Conservation (phyloP, 1,140 invertebrate genomes). For the Laupala kohalensis region DNA sequence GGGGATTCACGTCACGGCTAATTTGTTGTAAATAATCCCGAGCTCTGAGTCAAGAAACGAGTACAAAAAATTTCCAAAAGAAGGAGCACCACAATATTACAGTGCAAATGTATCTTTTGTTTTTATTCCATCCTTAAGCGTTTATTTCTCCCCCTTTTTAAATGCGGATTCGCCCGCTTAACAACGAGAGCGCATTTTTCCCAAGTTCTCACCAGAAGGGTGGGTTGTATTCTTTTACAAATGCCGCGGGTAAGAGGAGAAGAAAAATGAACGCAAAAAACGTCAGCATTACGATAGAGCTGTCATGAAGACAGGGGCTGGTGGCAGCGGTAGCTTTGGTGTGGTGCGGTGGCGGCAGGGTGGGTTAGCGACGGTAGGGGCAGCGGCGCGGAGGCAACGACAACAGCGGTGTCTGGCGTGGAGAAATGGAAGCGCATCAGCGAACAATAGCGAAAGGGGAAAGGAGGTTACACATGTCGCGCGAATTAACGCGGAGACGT, state of each 20-base stretch:
- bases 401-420: not conserved
- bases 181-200: too few species aligned
- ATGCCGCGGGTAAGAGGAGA: constrained; percentile 1
- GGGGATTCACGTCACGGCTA: constrained; percentile 1
- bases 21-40: constrained; percentile 10
- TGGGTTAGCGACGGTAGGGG: too few species aligned
- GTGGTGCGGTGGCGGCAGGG: too few species aligned
- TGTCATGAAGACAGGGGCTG: not conserved
- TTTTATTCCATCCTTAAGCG: not conserved
- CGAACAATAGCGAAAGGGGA: constrained; percentile 1
- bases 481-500: constrained; percentile 1
- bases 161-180: too few species aligned
- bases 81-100: too few species aligned
- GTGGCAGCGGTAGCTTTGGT: not conserved
- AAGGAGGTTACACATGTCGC: constrained; percentile 4
- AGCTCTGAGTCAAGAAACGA: not conserved
- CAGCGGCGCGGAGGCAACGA: not conserved
- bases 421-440: constrained; percentile 4
- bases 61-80: not conserved
- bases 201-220: not conserved
- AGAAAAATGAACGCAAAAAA: constrained; percentile 9
- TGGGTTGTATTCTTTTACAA: constrained; percentile 4
- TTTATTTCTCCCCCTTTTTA: not conserved
- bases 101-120: not conserved
- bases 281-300: constrained; percentile 3